Evolutionary conservation across 2,113 vertebrate species (phyloP).

Genomic region (Raja brachyura): DNA sequence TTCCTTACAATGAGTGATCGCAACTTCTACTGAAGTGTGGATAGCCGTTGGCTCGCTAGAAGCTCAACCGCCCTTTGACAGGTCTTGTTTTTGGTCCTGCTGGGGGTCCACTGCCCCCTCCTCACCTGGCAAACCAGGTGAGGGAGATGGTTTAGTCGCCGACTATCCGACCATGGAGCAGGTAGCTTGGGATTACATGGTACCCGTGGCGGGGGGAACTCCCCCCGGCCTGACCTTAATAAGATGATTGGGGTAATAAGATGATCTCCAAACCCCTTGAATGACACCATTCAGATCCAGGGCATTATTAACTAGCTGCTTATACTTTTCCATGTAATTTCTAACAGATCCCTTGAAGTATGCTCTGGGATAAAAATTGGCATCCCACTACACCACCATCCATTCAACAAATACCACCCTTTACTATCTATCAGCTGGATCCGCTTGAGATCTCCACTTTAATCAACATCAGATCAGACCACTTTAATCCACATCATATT

Average conservation of each 20-base stretch:
- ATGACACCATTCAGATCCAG: background rate
- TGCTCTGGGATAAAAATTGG: background rate
- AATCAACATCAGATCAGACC: background rate
- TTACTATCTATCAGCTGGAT: background rate
- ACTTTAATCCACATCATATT: background rate
- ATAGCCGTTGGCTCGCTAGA: too few species aligned
- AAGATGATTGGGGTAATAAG: background rate
- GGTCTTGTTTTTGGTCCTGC: too few species aligned
- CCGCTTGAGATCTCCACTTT: background rate
- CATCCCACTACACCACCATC: background rate
- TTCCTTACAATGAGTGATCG: too few species aligned
- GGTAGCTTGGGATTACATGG: too few species aligned
- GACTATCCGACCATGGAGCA: too few species aligned
- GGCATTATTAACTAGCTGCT: background rate
- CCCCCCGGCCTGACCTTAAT: too few species aligned
- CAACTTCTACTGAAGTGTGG: too few species aligned
- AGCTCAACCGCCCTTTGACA: too few species aligned
- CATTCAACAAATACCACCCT: background rate
- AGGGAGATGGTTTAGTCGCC: too few species aligned
- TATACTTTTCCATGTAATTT: background rate
- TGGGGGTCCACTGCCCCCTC: too few species aligned
- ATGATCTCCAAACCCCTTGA: background rate
- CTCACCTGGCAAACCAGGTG: too few species aligned
- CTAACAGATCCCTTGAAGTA: background rate
- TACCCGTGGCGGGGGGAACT: too few species aligned